Evolutionary conservation across 2,113 vertebrate species (phyloP).

Genomic region (Carassius gibelio): DNA sequence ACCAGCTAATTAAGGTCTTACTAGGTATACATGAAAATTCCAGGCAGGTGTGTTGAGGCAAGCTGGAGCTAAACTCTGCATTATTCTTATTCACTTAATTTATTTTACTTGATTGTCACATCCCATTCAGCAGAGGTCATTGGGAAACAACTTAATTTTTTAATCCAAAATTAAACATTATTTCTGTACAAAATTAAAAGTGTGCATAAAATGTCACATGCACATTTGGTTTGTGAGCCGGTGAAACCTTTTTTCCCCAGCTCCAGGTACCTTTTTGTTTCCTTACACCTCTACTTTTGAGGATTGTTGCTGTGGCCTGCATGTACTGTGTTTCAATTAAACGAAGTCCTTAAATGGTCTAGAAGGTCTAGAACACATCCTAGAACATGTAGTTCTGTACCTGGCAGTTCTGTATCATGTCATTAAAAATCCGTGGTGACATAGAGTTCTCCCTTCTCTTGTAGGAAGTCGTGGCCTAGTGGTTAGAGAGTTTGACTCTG

Average conservation of each 20-base stretch:
- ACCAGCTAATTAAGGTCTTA: too few species aligned
- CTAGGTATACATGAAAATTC: too few species aligned
- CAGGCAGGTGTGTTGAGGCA: too few species aligned
- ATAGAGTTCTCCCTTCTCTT: slow-evolving; percentile 16
- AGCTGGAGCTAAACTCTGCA: too few species aligned
- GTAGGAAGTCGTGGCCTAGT: too few species aligned
- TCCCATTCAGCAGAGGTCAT: too few species aligned
- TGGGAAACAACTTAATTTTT: too few species aligned
- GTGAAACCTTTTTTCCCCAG: not conserved
- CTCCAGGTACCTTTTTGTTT: not conserved
- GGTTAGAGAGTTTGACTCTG: too few species aligned
- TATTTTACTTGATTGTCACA: not conserved
- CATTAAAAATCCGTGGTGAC: not conserved
- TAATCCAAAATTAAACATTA: not conserved
- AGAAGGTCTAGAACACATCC: not conserved
- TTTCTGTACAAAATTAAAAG: not conserved
- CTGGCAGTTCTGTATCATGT: not conserved
- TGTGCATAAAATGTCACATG: not conserved
- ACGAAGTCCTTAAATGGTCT: slow-evolving; percentile 2
- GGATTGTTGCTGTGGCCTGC: not conserved
- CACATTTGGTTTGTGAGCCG: not conserved
- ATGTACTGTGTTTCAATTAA: not conserved
- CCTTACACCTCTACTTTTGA: not conserved
- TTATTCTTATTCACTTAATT: not conserved
- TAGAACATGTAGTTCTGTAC: not conserved